Evolutionary conservation across 2,797 vertebrate genomes (phyloP).

Genomic region (Chaenodraco wilsoni): DNA sequence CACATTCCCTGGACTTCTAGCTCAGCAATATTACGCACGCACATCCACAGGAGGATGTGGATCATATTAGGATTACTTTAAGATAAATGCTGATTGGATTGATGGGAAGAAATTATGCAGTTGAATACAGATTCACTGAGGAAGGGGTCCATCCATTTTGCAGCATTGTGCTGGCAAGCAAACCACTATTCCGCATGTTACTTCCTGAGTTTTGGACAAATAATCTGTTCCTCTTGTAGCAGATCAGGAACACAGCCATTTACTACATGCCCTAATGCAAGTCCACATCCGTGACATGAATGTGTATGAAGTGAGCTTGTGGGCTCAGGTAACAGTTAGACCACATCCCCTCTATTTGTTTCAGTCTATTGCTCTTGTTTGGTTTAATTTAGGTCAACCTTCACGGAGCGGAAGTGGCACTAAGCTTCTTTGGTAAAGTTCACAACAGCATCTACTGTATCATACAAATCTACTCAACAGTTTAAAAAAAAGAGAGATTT

Average conservation of each 20-base stretch:
- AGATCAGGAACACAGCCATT: background rate
- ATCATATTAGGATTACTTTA: slow-evolving; percentile 53
- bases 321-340: slow-evolving; percentile 1
- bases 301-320: background rate
- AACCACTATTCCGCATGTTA: background rate
- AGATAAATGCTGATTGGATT: slow-evolving; percentile 53
- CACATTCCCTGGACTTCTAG: slow-evolving; percentile 56
- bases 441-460: background rate
- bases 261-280: background rate
- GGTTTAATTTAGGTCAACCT: slow-evolving; percentile 23
- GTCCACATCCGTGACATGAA: background rate
- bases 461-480: no score
- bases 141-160: slow-evolving; percentile 19
- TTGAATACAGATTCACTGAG: slow-evolving; percentile 31
- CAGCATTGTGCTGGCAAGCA: background rate
- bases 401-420: background rate
- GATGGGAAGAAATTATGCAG: slow-evolving; percentile 38
- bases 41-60: slow-evolving; percentile 11
- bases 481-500: background rate
- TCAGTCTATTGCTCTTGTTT: background rate
- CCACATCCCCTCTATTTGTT: slow-evolving; percentile 25
- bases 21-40: slow-evolving; percentile 49
- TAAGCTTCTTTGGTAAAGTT: slow-evolving; percentile 3
- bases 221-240: slow-evolving; percentile 3
- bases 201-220: slow-evolving; percentile 8